Evolutionary conservation across 2,797 vertebrate genomes (phyloP).

Genomic region (Molossus molossus): DNA sequence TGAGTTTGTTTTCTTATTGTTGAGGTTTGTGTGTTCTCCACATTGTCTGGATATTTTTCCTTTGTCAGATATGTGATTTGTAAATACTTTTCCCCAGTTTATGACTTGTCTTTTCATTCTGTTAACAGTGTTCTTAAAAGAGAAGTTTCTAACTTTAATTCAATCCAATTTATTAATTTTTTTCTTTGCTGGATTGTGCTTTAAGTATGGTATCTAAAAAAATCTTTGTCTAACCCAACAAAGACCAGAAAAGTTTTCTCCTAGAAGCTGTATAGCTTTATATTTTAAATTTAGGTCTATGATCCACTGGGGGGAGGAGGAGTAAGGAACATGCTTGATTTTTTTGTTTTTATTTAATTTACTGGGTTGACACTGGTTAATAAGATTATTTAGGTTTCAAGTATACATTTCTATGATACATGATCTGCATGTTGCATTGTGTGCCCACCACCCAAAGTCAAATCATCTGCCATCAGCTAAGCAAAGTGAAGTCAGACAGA

Average conservation of each 20-base stretch:
- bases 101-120: too few species aligned
- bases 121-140: too few species aligned
- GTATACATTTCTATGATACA: neutral
- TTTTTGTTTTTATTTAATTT: too few species aligned
- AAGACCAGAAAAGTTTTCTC: constrained; percentile 25
- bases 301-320: neutral
- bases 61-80: too few species aligned
- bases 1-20: constrained; percentile 12
- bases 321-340: neutral
- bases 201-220: neutral
- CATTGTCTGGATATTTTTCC: too few species aligned
- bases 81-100: too few species aligned
- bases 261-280: constrained; percentile 30
- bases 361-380: too few species aligned
- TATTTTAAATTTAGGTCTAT: neutral
- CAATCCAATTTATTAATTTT: neutral
- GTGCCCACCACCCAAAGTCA: neutral
- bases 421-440: neutral
- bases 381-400: too few species aligned
- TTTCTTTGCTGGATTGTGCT: constrained; percentile 20
- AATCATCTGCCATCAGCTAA: neutral
- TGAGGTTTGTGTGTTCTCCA: neutral
- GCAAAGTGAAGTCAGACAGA: neutral
- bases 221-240: neutral
- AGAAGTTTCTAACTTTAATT: too few species aligned